phyloP scores from a whole-genome alignment of 2,888 invertebrate genomes.

The Agelastica alni region DNA sequence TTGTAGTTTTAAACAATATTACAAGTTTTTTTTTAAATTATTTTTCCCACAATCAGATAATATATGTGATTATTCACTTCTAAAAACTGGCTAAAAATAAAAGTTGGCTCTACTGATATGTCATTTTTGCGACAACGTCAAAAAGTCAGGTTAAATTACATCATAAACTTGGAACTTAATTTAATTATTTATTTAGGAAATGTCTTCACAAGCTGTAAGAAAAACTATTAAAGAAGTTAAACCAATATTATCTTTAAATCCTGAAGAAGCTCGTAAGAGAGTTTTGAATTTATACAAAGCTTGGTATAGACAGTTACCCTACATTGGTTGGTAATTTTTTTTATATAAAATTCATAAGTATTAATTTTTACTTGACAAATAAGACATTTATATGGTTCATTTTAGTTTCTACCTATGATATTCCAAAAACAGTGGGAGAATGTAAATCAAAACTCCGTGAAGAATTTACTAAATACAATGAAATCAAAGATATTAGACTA shows the following conservation, averaged over 20 bases:
- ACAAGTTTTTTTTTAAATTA: too few species aligned
- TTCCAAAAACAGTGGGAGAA: constrained; percentile 73
- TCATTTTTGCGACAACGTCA: not conserved
- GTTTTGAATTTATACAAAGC: constrained; percentile 89
- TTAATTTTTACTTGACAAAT: constrained; percentile 2
- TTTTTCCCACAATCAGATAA: too few species aligned
- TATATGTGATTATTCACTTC: too few species aligned
- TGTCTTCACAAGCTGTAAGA: constrained; percentile 57
- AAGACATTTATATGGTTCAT: too few species aligned
- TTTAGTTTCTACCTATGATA: constrained; percentile 81
- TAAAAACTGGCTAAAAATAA: too few species aligned
- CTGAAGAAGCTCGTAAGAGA: constrained; percentile 77
- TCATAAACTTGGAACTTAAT: not conserved
- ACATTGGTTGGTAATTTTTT: constrained; percentile 69
- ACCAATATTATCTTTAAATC: constrained; percentile 81
- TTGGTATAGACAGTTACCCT: constrained; percentile 92
- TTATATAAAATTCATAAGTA: not conserved
- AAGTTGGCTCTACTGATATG: too few species aligned
- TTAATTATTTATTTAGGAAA: too few species aligned
- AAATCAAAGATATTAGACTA: constrained; percentile 80
- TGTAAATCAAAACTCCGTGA: constrained; percentile 76
- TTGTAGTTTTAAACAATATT: too few species aligned
- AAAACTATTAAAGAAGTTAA: constrained; percentile 70
- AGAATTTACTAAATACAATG: constrained; percentile 74
- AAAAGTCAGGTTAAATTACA: constrained; percentile 9